phyloP scores from a whole-genome alignment of 2,888 invertebrate genomes.

The Drosophila quinaria region DNA sequence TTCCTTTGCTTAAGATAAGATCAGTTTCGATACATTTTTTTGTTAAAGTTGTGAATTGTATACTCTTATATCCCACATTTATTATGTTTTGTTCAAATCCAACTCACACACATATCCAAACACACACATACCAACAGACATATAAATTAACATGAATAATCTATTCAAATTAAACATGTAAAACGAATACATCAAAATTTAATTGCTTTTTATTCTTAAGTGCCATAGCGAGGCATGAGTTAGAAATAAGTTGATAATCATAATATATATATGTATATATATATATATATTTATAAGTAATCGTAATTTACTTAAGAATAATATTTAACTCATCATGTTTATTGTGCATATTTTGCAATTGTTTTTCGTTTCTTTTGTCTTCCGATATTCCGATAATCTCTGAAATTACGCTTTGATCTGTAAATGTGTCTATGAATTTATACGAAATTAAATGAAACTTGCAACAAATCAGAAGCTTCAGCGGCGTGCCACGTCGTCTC shows the following conservation, averaged over 20 bases:
- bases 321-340: conserved; percentile 39
- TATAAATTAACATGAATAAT: conserved; percentile 8
- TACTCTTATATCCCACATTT: background rate
- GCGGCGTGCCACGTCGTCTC: conserved; percentile 85
- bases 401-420: conserved; percentile 48
- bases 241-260: conserved; percentile 3
- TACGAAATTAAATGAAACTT: conserved; percentile 22
- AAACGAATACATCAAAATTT: conserved; percentile 36
- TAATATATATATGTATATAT: conserved; percentile 6
- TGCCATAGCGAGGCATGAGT: conserved; percentile 17
- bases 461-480: conserved; percentile 82
- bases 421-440: conserved; percentile 57
- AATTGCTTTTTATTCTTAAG: conserved; percentile 31
- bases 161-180: conserved; percentile 16
- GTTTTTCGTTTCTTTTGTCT: conserved; percentile 56
- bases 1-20: no score
- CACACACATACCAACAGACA: conserved; percentile 4
- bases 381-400: conserved; percentile 37
- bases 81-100: background rate
- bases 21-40: background rate
- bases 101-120: conserved; percentile 2
- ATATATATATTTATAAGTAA: background rate
- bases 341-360: conserved; percentile 56
- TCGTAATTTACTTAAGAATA: conserved; percentile 21
- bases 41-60: background rate